Evolutionary conservation across 2,797 vertebrate species (phyloP).

Genomic region (Pampus argenteus): DNA sequence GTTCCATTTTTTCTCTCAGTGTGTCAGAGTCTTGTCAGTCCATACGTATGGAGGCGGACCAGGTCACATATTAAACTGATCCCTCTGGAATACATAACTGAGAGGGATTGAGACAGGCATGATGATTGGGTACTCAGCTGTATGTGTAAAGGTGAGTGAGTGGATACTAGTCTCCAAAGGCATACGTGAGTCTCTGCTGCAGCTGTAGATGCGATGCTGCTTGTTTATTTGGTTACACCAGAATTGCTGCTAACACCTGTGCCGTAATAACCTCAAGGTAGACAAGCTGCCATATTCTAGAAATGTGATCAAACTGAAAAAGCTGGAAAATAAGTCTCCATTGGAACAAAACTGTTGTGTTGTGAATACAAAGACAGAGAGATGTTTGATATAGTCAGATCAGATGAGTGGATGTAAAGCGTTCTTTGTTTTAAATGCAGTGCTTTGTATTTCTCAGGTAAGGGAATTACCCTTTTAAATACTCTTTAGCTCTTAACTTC

Average conservation of each 20-base stretch:
- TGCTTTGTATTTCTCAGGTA: not conserved
- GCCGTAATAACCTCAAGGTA: conserved; percentile 14
- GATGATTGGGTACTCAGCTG: conserved; percentile 32
- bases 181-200: conserved; percentile 12
- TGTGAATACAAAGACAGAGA: no score
- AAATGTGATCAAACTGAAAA: conserved; percentile 32
- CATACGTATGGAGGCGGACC: conserved; percentile 1
- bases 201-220: conserved; percentile 30
- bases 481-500: not conserved
- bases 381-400: not conserved
- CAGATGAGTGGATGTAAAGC: not conserved
- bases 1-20: not conserved
- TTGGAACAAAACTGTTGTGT: not conserved
- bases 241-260: conserved; percentile 11
- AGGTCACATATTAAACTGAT: conserved; percentile 67
- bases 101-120: conserved; percentile 50
- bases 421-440: not conserved
- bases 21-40: conserved; percentile 13
- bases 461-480: not conserved
- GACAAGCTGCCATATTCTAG: not conserved
- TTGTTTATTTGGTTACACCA: not conserved
- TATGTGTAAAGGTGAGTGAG: conserved; percentile 22
- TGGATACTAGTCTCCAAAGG: not conserved
- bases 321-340: not conserved
- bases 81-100: conserved; percentile 76